These are phyloP conservation scores for Prenolepis imparis DNA, from an alignment of 2,888 invertebrate species.

Conservation along the genomic window DNA sequence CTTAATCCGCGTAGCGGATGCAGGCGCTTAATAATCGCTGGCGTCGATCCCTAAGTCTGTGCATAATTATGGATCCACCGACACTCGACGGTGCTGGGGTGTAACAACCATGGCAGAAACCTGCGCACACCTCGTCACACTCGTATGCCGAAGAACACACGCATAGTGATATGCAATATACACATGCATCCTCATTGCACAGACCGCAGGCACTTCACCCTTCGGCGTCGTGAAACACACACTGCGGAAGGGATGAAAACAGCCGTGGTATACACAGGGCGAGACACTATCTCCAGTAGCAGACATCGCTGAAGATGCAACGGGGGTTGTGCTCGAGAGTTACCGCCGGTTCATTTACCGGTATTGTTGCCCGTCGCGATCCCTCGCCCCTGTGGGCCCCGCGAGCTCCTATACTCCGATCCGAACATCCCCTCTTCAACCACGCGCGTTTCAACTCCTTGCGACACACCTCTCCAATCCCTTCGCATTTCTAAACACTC, in stretches of 20 bases:
- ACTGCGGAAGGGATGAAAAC: constrained; percentile 64
- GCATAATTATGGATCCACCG: constrained; percentile 75
- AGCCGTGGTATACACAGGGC: constrained; percentile 54
- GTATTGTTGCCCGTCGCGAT: constrained; percentile 80
- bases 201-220: constrained; percentile 66
- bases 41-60: constrained; percentile 71
- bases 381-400: constrained; percentile 35
- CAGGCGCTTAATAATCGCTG: constrained; percentile 71
- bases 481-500: constrained; percentile 29
- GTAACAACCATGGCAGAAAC: constrained; percentile 35
- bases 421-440: constrained; percentile 29
- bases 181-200: constrained; percentile 35
- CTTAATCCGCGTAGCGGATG: constrained; percentile 56
- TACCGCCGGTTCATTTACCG: constrained; percentile 83
- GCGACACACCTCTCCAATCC: constrained; percentile 33
- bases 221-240: constrained; percentile 53
- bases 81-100: constrained; percentile 56
- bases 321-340: constrained; percentile 73
- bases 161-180: no score
- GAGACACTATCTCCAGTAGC: constrained; percentile 76
- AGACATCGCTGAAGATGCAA: constrained; percentile 78
- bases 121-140: constrained; percentile 29
- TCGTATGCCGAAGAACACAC: constrained; percentile 8
- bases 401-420: constrained; percentile 59
- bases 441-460: constrained; percentile 16